These are phyloP conservation scores for Listronotus oregonensis DNA, from an alignment of 1,140 invertebrate genomes.

Conservation along the genomic window DNA sequence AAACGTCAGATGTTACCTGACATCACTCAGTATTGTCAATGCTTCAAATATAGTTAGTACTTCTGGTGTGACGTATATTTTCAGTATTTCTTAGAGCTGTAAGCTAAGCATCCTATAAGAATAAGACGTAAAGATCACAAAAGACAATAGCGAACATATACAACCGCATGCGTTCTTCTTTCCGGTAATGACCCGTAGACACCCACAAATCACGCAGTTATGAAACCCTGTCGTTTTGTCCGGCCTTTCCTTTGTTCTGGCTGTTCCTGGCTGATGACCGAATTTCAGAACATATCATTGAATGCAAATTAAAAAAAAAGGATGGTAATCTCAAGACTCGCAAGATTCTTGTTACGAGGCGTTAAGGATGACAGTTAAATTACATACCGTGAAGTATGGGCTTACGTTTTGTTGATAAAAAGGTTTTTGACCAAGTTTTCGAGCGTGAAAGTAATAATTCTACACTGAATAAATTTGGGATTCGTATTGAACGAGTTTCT, in stretches of 20 bases:
- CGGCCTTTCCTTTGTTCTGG: slow-evolving; percentile 7
- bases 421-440: not conserved
- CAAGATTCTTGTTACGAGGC: slow-evolving; percentile 16
- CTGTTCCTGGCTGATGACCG: not conserved
- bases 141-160: too few species aligned
- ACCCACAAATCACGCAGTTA: slow-evolving; percentile 12
- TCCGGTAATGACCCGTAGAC: not conserved
- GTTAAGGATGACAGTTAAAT: slow-evolving; percentile 11
- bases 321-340: slow-evolving; percentile 4
- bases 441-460: not conserved
- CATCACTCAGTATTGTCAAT: too few species aligned
- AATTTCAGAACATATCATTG: slow-evolving; percentile 16
- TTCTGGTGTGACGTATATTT: too few species aligned
- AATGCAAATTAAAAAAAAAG: slow-evolving; percentile 16
- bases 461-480: too few species aligned
- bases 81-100: too few species aligned
- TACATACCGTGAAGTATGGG: not conserved
- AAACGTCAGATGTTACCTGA: too few species aligned
- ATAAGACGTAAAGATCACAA: too few species aligned
- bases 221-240: slow-evolving; percentile 3
- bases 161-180: not conserved
- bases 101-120: too few species aligned
- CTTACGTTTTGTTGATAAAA: not conserved
- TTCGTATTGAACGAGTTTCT: too few species aligned
- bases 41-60: too few species aligned